These are phyloP conservation scores for Pseudomugil tenellus DNA, from an alignment of 2,797 vertebrate species.

Conservation along the genomic window DNA sequence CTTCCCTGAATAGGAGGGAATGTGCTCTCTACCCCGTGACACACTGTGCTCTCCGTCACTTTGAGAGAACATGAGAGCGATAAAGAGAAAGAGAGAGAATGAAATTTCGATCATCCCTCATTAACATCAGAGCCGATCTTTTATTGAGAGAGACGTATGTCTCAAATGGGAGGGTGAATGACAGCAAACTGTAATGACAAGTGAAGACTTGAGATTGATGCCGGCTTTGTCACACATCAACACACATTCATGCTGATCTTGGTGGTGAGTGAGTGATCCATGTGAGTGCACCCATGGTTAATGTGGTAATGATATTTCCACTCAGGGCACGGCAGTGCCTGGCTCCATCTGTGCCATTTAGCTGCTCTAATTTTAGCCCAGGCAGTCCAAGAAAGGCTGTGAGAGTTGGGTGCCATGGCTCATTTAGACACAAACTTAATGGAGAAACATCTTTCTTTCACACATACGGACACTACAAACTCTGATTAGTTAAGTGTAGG, in stretches of 20 bases:
- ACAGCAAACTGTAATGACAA: constrained; percentile 16
- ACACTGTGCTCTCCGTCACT: constrained; percentile 37
- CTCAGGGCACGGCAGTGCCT: constrained; percentile 50
- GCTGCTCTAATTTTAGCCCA: constrained; percentile 80
- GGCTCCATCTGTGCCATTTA: constrained; percentile 77
- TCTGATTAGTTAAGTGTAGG: constrained; percentile 18
- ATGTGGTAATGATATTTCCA: constrained; percentile 77
- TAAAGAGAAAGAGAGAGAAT: constrained; percentile 27
- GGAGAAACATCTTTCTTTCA: constrained; percentile 71
- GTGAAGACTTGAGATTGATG: constrained; percentile 11
- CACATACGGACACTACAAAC: constrained; percentile 52
- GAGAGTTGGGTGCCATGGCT: constrained; percentile 70
- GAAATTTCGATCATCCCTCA: constrained; percentile 55
- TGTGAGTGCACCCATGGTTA: constrained; percentile 51
- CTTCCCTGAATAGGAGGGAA: constrained; percentile 31
- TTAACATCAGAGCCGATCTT: constrained; percentile 45
- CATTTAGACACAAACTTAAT: constrained; percentile 79
- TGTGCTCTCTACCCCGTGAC: constrained; percentile 26
- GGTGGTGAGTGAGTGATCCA: constrained; percentile 52
- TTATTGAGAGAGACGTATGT: constrained; percentile 39
- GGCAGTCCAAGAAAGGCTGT: constrained; percentile 57
- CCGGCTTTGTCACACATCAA: constrained; percentile 28
- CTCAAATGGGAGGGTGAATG: constrained; percentile 8
- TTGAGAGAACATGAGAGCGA: constrained; percentile 18
- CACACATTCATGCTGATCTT: constrained; percentile 36